Evolutionary conservation across 2,113 vertebrate genomes (phyloP).

Genomic region (Mus spicilegus): DNA sequence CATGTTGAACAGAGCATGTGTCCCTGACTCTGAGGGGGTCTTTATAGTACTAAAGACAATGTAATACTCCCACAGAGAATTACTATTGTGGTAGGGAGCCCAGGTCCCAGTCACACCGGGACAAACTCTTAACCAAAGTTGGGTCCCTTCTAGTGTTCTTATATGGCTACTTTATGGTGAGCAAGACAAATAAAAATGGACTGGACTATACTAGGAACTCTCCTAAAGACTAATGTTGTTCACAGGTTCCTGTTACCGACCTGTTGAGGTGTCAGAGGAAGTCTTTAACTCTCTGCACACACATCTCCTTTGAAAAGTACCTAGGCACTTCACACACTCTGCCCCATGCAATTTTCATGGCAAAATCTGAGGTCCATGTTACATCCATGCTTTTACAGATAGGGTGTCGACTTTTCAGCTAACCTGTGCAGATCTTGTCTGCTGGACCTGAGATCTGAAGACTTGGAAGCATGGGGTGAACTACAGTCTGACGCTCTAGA

Average conservation of each 20-base stretch:
- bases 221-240: neutral
- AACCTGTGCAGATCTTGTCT: neutral
- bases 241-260: too few species aligned
- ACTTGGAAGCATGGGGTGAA: neutral
- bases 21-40: neutral
- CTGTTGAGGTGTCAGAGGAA: too few species aligned
- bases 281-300: neutral
- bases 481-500: neutral
- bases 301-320: neutral
- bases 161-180: neutral
- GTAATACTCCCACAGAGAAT: too few species aligned
- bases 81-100: neutral
- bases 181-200: neutral
- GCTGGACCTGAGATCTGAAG: neutral
- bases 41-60: neutral
- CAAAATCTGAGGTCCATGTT: neutral
- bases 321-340: neutral
- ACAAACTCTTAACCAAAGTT: too few species aligned
- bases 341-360: neutral
- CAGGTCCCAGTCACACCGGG: too few species aligned
- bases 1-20: neutral
- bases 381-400: neutral
- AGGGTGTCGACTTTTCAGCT: neutral
- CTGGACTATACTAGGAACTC: neutral
- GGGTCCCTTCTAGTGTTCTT: neutral